Percentiles rank a stretch among this genome's conserved stretches.
These are phyloP conservation scores for Ceyx cyanopectus DNA, from an alignment of 2,113 vertebrate species.

Conservation along the genomic window DNA sequence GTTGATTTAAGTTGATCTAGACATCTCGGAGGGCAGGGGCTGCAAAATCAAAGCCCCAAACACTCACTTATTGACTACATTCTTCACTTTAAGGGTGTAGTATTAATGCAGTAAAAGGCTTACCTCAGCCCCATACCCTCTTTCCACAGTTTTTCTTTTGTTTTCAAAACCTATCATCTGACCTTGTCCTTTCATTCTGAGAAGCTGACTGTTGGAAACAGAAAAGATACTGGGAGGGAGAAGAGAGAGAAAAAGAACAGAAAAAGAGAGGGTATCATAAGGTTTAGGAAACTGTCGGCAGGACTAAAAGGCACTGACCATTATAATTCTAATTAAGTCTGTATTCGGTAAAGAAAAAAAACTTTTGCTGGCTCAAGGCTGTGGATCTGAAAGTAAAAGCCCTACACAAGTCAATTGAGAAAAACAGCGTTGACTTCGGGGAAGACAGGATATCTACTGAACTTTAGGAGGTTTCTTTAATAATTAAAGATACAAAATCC, in stretches of 20 bases:
- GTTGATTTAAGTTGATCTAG: not conserved
- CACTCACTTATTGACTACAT: not conserved
- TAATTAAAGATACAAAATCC: not conserved
- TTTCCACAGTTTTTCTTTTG: not conserved
- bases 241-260: not conserved
- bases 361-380: not conserved
- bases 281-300: not conserved
- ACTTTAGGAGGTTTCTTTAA: not conserved
- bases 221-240: not conserved
- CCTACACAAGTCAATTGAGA: not conserved
- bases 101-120: not conserved
- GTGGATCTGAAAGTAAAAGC: not conserved
- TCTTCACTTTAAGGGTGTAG: not conserved
- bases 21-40: not conserved
- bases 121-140: not conserved
- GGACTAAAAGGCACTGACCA: not conserved
- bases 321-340: not conserved
- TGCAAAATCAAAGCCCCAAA: not conserved
- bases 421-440: not conserved
- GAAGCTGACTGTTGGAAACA: not conserved
- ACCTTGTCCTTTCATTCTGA: not conserved
- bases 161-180: not conserved
- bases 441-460: not conserved
- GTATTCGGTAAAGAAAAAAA: not conserved
- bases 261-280: not conserved